These are phyloP conservation scores for Nephrotoma guestfalica DNA, from an alignment of 2,888 invertebrate species.

Conservation along the genomic window DNA sequence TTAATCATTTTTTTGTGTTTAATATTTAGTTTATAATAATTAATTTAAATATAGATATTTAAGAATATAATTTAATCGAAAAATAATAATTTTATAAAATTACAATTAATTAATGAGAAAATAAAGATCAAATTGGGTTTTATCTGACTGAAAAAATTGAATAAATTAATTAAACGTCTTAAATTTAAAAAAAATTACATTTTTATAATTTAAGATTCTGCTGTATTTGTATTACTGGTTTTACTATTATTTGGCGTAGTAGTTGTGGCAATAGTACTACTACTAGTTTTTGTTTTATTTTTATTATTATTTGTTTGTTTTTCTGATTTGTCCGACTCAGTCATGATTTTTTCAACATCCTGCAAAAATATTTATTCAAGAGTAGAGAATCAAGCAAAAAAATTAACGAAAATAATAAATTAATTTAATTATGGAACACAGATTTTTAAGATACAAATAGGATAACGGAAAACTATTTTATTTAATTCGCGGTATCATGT, in stretches of 20 bases:
- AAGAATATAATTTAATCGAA: neutral
- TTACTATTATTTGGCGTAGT: neutral
- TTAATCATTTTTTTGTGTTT: neutral
- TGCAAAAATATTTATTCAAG: constrained; percentile 22
- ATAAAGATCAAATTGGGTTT: neutral
- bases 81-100: neutral
- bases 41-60: neutral
- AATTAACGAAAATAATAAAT: neutral
- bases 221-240: neutral
- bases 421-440: neutral
- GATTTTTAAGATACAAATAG: neutral
- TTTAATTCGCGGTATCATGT: neutral
- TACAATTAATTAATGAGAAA: neutral
- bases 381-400: constrained; percentile 6
- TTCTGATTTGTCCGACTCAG: constrained; percentile 19
- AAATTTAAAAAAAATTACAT: neutral
- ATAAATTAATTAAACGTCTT: neutral
- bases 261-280: neutral
- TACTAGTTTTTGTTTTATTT: neutral
- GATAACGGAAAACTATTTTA: neutral
- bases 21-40: neutral
- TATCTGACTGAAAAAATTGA: neutral
- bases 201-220: constrained; percentile 1
- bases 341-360: constrained; percentile 30
- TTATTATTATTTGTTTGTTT: constrained; percentile 1